Evolutionary conservation across 2,888 invertebrate genomes (phyloP).

Genomic region (Ochropleura leucogaster): DNA sequence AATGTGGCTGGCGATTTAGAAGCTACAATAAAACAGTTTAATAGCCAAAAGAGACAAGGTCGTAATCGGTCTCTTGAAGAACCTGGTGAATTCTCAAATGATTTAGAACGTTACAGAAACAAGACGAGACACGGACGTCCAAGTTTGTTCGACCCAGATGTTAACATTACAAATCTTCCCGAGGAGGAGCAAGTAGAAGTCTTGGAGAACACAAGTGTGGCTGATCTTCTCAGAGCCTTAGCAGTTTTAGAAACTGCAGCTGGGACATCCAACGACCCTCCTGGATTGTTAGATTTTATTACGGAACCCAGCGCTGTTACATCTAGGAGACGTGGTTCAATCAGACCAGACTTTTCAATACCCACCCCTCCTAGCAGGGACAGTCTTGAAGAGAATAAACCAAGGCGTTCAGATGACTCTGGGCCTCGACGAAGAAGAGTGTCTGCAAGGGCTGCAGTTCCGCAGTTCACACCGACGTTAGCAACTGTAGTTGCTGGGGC

Average conservation of each 20-base stretch:
- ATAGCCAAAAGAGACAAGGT: slow-evolving; percentile 78
- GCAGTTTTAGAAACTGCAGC: slow-evolving; percentile 91
- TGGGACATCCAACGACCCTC: slow-evolving; percentile 66
- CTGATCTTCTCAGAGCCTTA: slow-evolving; percentile 94
- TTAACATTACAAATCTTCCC: slow-evolving; percentile 82
- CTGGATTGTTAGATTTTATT: slow-evolving; percentile 78
- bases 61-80: slow-evolving; percentile 78
- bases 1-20: slow-evolving; percentile 80
- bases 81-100: slow-evolving; percentile 76
- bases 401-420: slow-evolving; percentile 56
- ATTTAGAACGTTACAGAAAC: slow-evolving; percentile 83
- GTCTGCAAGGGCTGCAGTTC: slow-evolving; percentile 84
- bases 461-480: slow-evolving; percentile 86
- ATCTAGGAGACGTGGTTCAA: slow-evolving; percentile 81
- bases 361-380: slow-evolving; percentile 74
- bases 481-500: slow-evolving; percentile 88
- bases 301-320: slow-evolving; percentile 68
- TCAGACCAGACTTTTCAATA: slow-evolving; percentile 80
- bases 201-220: slow-evolving; percentile 95
- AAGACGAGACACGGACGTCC: slow-evolving; percentile 84
- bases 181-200: slow-evolving; percentile 90
- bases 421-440: slow-evolving; percentile 83
- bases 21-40: slow-evolving; percentile 84
- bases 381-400: slow-evolving; percentile 75
- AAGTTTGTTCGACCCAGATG: slow-evolving; percentile 86